Base-by-base conservation (phyloP, 2,888 invertebrate genomes). In the Tortricodes alternella region DNA sequence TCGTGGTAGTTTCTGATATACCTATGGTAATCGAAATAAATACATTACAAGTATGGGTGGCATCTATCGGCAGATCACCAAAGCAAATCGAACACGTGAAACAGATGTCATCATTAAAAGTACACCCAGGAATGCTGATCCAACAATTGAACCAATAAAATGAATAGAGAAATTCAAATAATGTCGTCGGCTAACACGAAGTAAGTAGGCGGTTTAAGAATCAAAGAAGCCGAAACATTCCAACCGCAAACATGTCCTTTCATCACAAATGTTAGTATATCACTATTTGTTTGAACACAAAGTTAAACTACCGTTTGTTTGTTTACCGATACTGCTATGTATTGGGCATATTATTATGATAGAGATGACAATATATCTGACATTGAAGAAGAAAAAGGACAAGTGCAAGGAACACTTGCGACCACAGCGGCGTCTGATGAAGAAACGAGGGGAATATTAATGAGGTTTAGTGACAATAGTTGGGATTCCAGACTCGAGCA, bases 401-500 rank as follows among this genome's bases (percentile, higher is more conserved):
- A 63, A 61, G 60, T 56, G 61, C 48, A 67, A 69, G 73, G 74
- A 85, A 87, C 86, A 86, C 84, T 85, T 87, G 86, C 74, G 73
- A 73, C 76, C 69, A 83, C 82, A 85, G 75, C 81, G 80, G 80
- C 67, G 61, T 69, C 67, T 80, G 84, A 85, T 85, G 79, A 83
- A 80, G 81, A 74, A 70, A 62, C 63, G 76, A 65, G 66, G 67
- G 64, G 76, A 73, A 74, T 76, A 74, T 80, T 73, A 85, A 85
- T 85, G 82, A 84, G 74, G 59, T 48, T 37, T 70, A 65, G 71
- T 73, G 77, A 88, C 87, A 89, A 87, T 86, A 80, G 77, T 65
- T 71, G 76, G 86, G 88, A 81, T 84, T 86, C 83, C 79, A 80
- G 74, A 77, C 73, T 62, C 71, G 74, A 70, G 70, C 84, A 88